These are phyloP conservation scores for Rhopilema esculentum DNA, from an alignment of 30 jellyfish, hydroid and myxozoan genomes.

Conservation along the genomic window DNA sequence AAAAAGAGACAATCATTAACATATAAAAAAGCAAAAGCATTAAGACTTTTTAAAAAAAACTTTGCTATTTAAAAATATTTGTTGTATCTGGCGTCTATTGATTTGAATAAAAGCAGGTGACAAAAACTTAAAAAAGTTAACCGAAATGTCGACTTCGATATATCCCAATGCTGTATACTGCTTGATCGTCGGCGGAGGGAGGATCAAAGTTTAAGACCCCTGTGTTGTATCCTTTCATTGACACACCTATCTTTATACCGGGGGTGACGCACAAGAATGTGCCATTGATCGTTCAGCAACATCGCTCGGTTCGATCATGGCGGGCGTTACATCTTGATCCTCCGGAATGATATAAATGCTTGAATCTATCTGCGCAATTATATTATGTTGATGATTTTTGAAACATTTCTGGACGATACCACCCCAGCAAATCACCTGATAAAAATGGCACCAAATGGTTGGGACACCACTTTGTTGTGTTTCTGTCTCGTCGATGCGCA, in stretches of 20 bases:
- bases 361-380: background rate
- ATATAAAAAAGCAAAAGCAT: no score
- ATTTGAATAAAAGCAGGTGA: no score
- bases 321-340: background rate
- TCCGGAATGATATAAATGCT: background rate
- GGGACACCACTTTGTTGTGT: conserved; percentile 62
- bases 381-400: background rate
- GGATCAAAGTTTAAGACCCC: no score
- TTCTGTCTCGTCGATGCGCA: conserved; percentile 75
- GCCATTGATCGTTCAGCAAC: background rate
- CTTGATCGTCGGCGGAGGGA: no score
- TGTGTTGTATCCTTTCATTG: background rate
- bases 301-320: background rate
- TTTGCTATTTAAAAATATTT: no score
- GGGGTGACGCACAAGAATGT: background rate
- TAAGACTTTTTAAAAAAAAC: no score
- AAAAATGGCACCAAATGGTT: conserved; percentile 79
- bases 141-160: no score
- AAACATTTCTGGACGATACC: background rate
- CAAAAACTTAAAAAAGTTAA: no score
- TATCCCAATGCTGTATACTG: no score
- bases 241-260: background rate
- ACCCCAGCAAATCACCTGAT: conserved; percentile 48
- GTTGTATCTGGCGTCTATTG: no score
- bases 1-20: no score